Evolutionary conservation across 2,113 vertebrate genomes (phyloP).

Genomic region (Myrmophylax atrothorax): DNA sequence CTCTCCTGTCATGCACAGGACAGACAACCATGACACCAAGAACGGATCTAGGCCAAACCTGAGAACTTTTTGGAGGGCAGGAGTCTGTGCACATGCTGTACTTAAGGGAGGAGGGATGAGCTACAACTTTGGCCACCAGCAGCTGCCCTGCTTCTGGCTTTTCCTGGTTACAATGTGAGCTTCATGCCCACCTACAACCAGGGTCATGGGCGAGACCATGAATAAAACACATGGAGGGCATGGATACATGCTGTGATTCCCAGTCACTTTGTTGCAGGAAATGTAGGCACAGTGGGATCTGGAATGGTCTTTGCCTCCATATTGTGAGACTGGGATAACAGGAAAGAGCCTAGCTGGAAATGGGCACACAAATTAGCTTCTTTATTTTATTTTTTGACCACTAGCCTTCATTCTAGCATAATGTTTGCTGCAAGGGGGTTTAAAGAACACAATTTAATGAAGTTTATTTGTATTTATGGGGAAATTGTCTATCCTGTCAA

Average conservation of each 20-base stretch:
- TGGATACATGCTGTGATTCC: not conserved
- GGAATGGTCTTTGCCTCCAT: not conserved
- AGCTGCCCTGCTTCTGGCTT: not conserved
- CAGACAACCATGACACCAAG: not conserved
- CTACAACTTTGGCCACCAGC: not conserved
- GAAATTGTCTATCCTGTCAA: not conserved
- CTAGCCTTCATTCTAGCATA: not conserved
- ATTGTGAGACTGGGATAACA: not conserved
- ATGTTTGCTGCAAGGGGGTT: not conserved
- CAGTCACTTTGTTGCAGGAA: not conserved
- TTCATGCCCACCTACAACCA: not conserved
- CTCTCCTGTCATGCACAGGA: not conserved
- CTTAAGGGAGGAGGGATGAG: not conserved
- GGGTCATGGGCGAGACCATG: not conserved
- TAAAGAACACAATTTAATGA: not conserved
- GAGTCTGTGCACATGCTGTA: not conserved
- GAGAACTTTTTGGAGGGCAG: not conserved
- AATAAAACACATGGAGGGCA: rapidly evolving
- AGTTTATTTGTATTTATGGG: not conserved
- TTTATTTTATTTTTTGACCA: too few relatives aligned
- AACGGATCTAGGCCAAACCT: not conserved
- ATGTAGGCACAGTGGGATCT: rapidly evolving
- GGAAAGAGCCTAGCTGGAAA: not conserved
- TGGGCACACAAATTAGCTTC: not conserved
- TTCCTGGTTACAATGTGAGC: not conserved